Conservation (phyloP, 2,797 vertebrate genomes). For the Cynopterus sphinx region DNA sequence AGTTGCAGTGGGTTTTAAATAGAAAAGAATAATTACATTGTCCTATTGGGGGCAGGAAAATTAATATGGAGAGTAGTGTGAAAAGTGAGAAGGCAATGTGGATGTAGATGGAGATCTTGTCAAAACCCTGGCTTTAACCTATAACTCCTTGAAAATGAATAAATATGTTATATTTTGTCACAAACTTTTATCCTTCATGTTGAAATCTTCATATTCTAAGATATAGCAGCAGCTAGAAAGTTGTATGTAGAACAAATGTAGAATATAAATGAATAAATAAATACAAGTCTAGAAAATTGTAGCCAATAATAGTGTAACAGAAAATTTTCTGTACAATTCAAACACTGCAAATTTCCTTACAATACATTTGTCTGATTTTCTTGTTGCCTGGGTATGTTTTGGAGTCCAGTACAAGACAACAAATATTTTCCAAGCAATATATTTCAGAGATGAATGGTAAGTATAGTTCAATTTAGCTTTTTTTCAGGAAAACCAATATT, state of each 20-base stretch:
- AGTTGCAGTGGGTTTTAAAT: background rate
- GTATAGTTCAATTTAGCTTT: background rate
- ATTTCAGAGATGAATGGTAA: slow-evolving; percentile 13
- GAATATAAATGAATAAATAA: slow-evolving; percentile 17
- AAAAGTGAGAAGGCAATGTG: background rate
- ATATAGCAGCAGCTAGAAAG: background rate
- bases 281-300: background rate
- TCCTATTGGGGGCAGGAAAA: background rate
- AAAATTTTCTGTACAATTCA: background rate
- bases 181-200: background rate
- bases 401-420: background rate
- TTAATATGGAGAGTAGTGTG: background rate
- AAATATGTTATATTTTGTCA: background rate
- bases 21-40: background rate
- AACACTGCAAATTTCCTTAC: background rate
- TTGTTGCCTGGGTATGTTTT: background rate
- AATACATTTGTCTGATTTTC: background rate
- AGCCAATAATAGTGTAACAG: background rate
- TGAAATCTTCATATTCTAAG: background rate
- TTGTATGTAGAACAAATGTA: background rate
- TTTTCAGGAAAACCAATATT: background rate
- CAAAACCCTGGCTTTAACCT: background rate
- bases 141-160: background rate
- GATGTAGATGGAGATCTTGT: background rate
- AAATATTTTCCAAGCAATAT: background rate